Percentiles rank a stretch among this genome's conserved stretches.
These are phyloP conservation scores for Clusia tigrina DNA, from an alignment of 2,888 invertebrate genomes.

Conservation along the genomic window DNA sequence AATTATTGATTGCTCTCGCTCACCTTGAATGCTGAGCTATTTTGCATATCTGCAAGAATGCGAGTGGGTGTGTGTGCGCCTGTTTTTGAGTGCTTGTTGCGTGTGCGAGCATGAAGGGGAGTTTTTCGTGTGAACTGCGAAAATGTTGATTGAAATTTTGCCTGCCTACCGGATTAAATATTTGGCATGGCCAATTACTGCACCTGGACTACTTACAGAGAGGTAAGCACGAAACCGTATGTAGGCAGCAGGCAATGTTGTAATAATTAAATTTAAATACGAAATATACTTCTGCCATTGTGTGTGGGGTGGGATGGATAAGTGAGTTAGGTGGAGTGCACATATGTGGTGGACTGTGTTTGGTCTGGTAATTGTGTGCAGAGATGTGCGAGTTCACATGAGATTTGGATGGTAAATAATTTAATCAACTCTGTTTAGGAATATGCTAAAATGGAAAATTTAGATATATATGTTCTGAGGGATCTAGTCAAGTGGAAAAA, in stretches of 20 bases:
- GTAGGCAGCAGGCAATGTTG: background rate
- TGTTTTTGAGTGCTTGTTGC: too few relatives aligned
- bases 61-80: background rate
- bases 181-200: slow-evolving; percentile 27
- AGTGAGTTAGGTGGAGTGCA: too few relatives aligned
- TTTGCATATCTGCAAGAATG: slow-evolving; percentile 34
- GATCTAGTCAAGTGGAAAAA: too few relatives aligned
- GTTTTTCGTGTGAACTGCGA: slow-evolving; percentile 22
- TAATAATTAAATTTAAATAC: slow-evolving; percentile 8
- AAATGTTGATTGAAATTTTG: slow-evolving; percentile 21
- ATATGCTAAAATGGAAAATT: too few relatives aligned
- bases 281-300: background rate
- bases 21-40: background rate
- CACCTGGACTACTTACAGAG: background rate
- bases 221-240: background rate
- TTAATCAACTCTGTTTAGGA: too few relatives aligned
- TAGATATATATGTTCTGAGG: too few relatives aligned
- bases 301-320: slow-evolving; percentile 1
- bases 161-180: slow-evolving; percentile 22
- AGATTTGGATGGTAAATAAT: slow-evolving; percentile 1
- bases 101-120: slow-evolving; percentile 9
- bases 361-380: slow-evolving; percentile 17
- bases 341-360: too few relatives aligned
- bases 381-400: background rate
- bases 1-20: slow-evolving; percentile 38